Conservation (phyloP, 35 echinoderm and acorn worm species). For the Lytechinus variegatus region DNA sequence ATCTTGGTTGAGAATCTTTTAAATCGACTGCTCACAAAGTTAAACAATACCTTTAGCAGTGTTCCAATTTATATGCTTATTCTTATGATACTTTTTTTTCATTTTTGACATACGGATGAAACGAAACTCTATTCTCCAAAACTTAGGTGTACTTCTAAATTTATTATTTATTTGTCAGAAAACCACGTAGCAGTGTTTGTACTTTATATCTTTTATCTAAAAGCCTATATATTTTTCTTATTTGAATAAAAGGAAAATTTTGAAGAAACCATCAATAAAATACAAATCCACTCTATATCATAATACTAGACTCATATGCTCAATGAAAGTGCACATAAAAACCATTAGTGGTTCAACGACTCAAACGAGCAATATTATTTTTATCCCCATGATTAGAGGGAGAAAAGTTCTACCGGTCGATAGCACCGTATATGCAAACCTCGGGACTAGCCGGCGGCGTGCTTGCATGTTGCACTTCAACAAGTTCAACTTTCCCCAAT, state of each 20-base stretch:
- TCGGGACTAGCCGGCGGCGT: neutral
- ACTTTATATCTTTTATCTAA: neutral
- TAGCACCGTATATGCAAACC: neutral
- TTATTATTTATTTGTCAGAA: too few species aligned
- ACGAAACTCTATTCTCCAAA: too few species aligned
- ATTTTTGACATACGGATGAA: too few species aligned
- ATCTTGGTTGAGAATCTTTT: too few species aligned
- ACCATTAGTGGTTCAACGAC: neutral
- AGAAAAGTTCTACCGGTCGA: neutral
- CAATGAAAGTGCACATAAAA: constrained; percentile 3
- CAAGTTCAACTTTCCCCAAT: neutral
- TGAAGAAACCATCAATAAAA: neutral
- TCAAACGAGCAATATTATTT: constrained; percentile 5
- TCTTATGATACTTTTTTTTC: too few species aligned
- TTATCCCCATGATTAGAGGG: neutral
- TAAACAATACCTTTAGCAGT: too few species aligned
- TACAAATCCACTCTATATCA: neutral
- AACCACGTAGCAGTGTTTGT: too few species aligned
- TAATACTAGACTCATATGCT: neutral
- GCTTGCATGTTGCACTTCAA: neutral
- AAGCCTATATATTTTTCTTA: neutral
- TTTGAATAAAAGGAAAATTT: neutral
- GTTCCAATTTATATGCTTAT: too few species aligned
- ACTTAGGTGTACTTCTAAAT: too few species aligned
- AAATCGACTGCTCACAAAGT: too few species aligned